Conservation (phyloP, 2,113 vertebrate genomes). For the Thymallus thymallus region DNA sequence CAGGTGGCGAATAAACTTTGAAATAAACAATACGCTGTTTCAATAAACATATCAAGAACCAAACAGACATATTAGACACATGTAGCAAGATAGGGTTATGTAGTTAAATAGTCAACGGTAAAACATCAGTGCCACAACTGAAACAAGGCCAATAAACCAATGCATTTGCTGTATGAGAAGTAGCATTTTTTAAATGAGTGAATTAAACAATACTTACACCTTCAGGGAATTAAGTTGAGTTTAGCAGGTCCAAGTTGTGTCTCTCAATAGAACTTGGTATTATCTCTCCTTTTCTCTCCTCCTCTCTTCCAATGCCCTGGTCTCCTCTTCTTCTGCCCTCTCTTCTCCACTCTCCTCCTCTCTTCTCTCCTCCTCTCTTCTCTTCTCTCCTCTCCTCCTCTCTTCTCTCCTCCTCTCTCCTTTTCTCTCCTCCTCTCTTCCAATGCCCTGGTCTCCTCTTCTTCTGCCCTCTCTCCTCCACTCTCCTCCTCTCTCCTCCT, state of each 20-base stretch:
- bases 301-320: neutral
- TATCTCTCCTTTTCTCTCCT: constrained; percentile 26
- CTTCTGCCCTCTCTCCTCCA: constrained; percentile 9
- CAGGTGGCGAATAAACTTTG: too few species aligned
- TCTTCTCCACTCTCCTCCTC: constrained; percentile 23
- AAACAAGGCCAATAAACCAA: too few species aligned
- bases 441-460: constrained; percentile 7
- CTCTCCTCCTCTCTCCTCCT: constrained; percentile 21
- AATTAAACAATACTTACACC: constrained; percentile 48
- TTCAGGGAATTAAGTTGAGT: constrained; percentile 26
- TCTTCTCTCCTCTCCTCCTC: constrained; percentile 4
- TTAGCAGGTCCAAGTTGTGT: neutral
- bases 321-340: neutral
- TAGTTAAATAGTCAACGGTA: too few species aligned
- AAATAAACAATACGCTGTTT: too few species aligned
- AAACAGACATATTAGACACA: too few species aligned
- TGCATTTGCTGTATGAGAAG: too few species aligned
- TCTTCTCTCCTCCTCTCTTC: constrained; percentile 4
- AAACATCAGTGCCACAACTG: too few species aligned
- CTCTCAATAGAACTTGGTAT: constrained; percentile 21
- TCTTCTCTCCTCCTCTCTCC: constrained; percentile 33
- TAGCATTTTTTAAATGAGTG: neutral
- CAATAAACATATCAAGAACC: too few species aligned
- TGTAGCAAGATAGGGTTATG: too few species aligned
- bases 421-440: constrained; percentile 4